Percentiles rank a stretch among this genome's conserved stretches.
These are phyloP conservation scores for Sternotherus odoratus DNA, from an alignment of 2,797 vertebrate species.

Conservation along the genomic window DNA sequence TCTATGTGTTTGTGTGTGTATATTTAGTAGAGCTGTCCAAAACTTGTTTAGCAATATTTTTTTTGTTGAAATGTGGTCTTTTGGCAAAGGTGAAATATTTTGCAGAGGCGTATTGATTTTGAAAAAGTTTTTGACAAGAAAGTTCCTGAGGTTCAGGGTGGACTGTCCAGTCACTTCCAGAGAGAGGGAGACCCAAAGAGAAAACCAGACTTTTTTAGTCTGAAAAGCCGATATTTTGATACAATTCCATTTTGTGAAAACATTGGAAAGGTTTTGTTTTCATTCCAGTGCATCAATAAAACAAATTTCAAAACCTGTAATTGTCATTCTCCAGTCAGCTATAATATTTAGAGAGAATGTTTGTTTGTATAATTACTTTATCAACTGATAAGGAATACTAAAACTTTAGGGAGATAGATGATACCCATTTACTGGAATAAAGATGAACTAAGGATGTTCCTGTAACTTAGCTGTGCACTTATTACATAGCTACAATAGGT, in stretches of 20 bases:
- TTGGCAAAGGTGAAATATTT: neutral
- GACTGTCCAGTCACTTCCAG: neutral
- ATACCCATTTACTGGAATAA: constrained; percentile 35
- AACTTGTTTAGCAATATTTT: neutral
- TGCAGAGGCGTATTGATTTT: neutral
- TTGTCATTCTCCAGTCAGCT: neutral
- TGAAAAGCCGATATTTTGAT: neutral
- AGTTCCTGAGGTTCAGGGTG: neutral
- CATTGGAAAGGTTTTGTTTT: neutral
- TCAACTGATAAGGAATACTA: neutral
- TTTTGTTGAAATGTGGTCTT: neutral
- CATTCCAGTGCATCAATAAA: accelerated
- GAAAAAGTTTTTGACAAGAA: neutral
- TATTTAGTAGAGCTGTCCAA: neutral
- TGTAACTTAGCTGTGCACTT: neutral
- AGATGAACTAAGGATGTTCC: constrained; percentile 6
- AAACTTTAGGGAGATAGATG: neutral
- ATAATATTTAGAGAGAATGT: neutral
- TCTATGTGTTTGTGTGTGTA: accelerated
- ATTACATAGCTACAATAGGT: neutral
- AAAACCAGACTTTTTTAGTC: neutral
- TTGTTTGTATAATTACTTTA: neutral
- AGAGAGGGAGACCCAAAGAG: neutral
- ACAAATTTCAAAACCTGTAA: neutral
- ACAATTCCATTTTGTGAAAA: neutral